A percentile compares a stretch with the other conserved stretches of the same genome.
Evolutionary conservation across 2,113 vertebrate species (phyloP).

Genomic region (Mirounga angustirostris): DNA sequence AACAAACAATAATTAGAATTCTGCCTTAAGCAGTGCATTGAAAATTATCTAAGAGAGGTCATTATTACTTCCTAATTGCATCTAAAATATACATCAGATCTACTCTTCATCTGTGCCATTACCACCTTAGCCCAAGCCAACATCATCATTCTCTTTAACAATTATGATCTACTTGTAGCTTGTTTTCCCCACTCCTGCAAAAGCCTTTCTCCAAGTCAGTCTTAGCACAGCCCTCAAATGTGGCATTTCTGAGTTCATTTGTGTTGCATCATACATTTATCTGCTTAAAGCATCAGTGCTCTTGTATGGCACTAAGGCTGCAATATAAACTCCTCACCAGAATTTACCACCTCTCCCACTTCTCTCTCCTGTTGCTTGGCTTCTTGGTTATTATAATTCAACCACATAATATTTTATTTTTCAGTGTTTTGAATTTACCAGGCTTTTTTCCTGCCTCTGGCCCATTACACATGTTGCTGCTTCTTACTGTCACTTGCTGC

Average conservation of each 20-base stretch:
- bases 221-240: neutral
- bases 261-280: neutral
- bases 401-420: neutral
- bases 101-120: neutral
- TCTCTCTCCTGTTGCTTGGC: neutral
- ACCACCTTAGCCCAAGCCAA: too few species aligned
- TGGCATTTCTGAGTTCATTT: conserved; percentile 9
- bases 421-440: neutral
- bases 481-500: neutral
- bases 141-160: neutral
- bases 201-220: neutral
- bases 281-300: neutral
- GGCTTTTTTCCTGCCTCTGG: neutral
- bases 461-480: neutral
- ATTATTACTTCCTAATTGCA: conserved; percentile 11
- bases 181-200: neutral
- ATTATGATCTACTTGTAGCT: neutral
- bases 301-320: neutral
- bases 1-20: neutral
- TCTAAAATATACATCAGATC: neutral
- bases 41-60: neutral
- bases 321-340: neutral
- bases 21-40: neutral
- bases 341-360: neutral
- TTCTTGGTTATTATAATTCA: neutral